phyloP scores from a whole-genome alignment of 2,797 vertebrate species.

The Antrozous pallidus region DNA sequence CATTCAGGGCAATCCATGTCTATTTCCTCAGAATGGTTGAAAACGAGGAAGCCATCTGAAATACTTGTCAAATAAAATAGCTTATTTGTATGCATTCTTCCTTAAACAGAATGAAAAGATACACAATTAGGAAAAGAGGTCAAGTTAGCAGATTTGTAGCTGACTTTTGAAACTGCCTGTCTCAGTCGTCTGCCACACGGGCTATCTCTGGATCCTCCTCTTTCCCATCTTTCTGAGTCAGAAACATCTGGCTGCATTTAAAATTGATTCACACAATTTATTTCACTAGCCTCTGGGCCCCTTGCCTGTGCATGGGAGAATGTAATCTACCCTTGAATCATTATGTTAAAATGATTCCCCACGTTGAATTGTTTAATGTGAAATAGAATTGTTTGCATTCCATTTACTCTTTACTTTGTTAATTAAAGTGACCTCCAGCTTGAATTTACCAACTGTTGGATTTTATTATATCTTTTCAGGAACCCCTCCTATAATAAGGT shows the following conservation, averaged over 20 bases:
- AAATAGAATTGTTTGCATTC: conserved; percentile 71
- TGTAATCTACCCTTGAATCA: conserved; percentile 56
- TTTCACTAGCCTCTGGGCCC: conserved; percentile 58
- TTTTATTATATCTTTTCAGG: conserved; percentile 62
- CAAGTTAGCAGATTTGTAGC: background rate
- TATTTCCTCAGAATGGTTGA: conserved; percentile 34
- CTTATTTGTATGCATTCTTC: background rate
- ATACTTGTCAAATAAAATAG: background rate
- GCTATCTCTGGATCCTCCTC: background rate
- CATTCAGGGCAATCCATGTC: background rate
- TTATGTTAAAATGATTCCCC: conserved; percentile 51
- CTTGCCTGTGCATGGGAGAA: background rate
- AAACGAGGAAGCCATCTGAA: background rate
- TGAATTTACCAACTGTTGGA: conserved; percentile 43
- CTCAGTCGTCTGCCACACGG: background rate
- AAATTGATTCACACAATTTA: conserved; percentile 66
- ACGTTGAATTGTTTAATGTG: conserved; percentile 49
- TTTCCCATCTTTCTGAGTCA: background rate
- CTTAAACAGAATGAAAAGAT: background rate
- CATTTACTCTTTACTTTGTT: conserved; percentile 62
- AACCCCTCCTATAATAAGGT: conserved; percentile 59
- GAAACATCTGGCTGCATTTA: conserved; percentile 71
- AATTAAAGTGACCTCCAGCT: conserved; percentile 72
- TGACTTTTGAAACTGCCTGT: background rate
- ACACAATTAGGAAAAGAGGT: background rate